Conservation (phyloP, 2,113 vertebrate genomes). For the Tetrao urogallus region DNA sequence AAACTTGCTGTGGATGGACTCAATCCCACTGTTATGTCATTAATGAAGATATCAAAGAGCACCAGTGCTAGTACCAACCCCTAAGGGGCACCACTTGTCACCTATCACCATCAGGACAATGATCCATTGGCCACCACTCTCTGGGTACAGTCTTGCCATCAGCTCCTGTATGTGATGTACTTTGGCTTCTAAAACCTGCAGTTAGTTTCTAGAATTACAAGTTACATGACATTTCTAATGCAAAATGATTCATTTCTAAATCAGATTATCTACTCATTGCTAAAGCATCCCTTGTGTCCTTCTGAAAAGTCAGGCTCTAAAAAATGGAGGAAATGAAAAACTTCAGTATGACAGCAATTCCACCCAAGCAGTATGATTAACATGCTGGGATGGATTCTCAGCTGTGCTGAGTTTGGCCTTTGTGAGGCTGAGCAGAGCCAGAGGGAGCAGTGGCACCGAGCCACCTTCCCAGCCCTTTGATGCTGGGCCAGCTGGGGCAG, state of each 20-base stretch:
- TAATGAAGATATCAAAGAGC: no score
- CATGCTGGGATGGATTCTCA: slow-evolving; percentile 57
- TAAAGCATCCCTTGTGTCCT: background rate
- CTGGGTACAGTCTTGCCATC: background rate
- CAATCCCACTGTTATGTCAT: no score
- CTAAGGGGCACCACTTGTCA: no score
- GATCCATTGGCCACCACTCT: background rate
- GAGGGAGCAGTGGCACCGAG: slow-evolving; percentile 35
- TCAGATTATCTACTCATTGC: background rate
- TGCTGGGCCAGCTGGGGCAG: slow-evolving; percentile 44
- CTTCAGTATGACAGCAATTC: slow-evolving; percentile 17
- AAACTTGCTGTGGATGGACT: no score
- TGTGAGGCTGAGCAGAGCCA: slow-evolving; percentile 42
- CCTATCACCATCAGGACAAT: background rate
- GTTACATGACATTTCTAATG: background rate
- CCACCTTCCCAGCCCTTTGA: slow-evolving; percentile 64
- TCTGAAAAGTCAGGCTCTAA: background rate
- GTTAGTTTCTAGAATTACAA: background rate
- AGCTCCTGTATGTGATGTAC: background rate
- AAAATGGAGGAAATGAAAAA: slow-evolving; percentile 32
- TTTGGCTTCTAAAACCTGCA: background rate
- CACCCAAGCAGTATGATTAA: slow-evolving; percentile 37
- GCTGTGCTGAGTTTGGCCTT: slow-evolving; percentile 65
- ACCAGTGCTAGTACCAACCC: no score
- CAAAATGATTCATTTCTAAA: background rate